phyloP scores from a whole-genome alignment of 2,888 invertebrate genomes.

The Yponomeuta cagnagella region DNA sequence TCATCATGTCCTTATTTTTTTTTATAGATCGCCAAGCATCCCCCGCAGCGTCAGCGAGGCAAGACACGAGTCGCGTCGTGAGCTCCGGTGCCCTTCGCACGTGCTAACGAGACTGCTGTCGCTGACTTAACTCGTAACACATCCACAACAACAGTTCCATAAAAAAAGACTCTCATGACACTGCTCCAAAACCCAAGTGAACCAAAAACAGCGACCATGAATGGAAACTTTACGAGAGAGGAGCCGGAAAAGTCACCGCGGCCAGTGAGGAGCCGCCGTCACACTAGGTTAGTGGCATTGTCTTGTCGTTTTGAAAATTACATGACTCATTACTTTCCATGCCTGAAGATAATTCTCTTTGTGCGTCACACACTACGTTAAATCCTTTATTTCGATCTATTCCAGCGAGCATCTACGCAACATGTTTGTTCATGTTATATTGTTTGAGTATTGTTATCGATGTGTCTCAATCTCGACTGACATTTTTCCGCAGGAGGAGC shows the following conservation, averaged over 20 bases:
- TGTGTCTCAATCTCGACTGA: not conserved
- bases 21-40: slow-evolving; percentile 72
- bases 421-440: slow-evolving; percentile 13
- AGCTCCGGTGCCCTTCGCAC: slow-evolving; percentile 62
- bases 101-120: slow-evolving; percentile 40
- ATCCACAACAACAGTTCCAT: not conserved
- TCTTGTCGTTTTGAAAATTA: slow-evolving; percentile 28
- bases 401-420: not conserved
- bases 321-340: slow-evolving; percentile 62
- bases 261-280: slow-evolving; percentile 82
- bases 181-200: slow-evolving; percentile 48
- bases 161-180: slow-evolving; percentile 48
- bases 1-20: slow-evolving; percentile 73
- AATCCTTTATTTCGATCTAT: slow-evolving; percentile 31
- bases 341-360: slow-evolving; percentile 54
- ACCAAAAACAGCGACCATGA: slow-evolving; percentile 46
- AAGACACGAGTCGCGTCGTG: slow-evolving; percentile 59
- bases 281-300: slow-evolving; percentile 77
- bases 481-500: slow-evolving; percentile 61
- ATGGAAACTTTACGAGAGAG: slow-evolving; percentile 50
- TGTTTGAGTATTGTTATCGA: slow-evolving; percentile 2
- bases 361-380: slow-evolving; percentile 52
- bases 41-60: slow-evolving; percentile 62
- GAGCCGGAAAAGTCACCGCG: slow-evolving; percentile 73
- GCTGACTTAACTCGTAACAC: slow-evolving; percentile 12